Conservation (phyloP, 2,797 vertebrate genomes). For the Syndactyla subalaris region DNA sequence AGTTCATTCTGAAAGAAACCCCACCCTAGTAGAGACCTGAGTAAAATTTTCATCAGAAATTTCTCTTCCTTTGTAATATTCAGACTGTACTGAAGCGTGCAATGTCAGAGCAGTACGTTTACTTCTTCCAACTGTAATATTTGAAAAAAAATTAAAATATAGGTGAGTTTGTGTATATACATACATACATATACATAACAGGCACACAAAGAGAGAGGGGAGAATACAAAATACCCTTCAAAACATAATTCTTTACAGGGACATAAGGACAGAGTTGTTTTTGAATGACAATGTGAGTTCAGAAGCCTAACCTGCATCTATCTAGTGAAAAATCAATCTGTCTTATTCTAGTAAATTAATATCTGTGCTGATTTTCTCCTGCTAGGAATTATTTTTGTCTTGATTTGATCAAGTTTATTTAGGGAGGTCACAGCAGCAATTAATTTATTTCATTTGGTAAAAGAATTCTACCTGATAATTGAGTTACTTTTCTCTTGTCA, state of each 20-base stretch:
- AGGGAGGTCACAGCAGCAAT: neutral
- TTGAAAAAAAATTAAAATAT: neutral
- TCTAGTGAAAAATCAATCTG: constrained; percentile 33
- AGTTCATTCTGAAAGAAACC: neutral
- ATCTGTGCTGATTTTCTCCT: constrained; percentile 6
- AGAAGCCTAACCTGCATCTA: neutral
- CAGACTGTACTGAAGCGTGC: neutral
- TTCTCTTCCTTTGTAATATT: neutral
- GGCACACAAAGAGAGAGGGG: accelerated
- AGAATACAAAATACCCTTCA: neutral
- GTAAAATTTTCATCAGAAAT: neutral
- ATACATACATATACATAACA: neutral
- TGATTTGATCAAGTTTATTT: constrained; percentile 5
- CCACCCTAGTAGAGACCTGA: neutral
- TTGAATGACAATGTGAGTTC: neutral
- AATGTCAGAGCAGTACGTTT: neutral
- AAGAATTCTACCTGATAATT: constrained; percentile 17
- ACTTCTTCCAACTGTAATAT: neutral
- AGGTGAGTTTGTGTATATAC: neutral
- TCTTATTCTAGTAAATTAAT: constrained; percentile 36
- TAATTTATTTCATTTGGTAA: constrained; percentile 28
- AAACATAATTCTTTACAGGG: neutral
- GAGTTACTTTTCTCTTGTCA: neutral
- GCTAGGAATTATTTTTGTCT: neutral
- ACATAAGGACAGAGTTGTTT: neutral